Conservation (phyloP, 2,113 vertebrate species). For the Falcunculus frontatus region DNA sequence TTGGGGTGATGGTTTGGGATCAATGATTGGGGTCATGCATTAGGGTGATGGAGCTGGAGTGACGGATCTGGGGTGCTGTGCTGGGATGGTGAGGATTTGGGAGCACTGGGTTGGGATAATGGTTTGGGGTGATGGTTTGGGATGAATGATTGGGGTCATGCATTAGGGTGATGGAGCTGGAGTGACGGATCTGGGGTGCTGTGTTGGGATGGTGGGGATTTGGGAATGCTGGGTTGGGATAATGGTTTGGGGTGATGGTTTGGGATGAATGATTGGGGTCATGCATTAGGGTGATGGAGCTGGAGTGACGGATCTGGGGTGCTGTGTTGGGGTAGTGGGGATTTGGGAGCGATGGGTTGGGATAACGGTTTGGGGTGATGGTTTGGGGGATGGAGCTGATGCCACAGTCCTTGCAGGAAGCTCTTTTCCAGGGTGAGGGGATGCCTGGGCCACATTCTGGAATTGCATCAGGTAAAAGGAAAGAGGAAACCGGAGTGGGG, state of each 20-base stretch:
- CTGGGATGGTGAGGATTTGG: no score
- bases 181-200: no score
- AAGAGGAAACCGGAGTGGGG: rapidly evolving
- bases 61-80: no score
- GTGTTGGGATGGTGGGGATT: no score
- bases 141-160: neutral
- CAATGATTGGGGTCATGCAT: no score
- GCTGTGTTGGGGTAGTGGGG: neutral
- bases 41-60: no score
- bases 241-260: neutral
- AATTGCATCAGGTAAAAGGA: rapidly evolving
- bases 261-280: no score
- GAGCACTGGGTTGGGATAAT: no score
- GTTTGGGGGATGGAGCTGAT: neutral
- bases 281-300: no score
- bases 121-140: rapidly evolving
- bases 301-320: rapidly evolving
- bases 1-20: no score
- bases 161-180: no score
- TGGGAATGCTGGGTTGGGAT: no score
- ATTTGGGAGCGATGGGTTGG: rapidly evolving
- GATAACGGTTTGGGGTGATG: neutral
- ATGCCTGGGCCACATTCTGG: rapidly evolving
- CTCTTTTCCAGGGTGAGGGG: rapidly evolving
- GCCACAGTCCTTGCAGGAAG: neutral